A percentile compares a stretch with the other conserved stretches of the same genome.
Evolutionary conservation across 2,113 vertebrate species (phyloP).

Genomic region (Gobiocypris rarus): DNA sequence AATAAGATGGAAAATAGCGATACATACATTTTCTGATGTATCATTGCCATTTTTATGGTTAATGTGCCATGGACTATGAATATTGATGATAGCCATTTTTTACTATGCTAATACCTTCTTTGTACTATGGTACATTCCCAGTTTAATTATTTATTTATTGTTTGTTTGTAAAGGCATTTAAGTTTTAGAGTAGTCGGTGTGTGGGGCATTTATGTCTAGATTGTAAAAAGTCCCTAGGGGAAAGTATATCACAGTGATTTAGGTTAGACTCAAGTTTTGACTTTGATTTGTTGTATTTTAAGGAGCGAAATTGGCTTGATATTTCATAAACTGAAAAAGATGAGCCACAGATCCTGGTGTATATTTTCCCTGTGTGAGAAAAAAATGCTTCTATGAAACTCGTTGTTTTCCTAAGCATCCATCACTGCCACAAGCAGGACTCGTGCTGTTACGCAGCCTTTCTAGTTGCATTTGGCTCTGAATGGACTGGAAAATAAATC

Average conservation of each 20-base stretch:
- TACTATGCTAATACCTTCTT: background rate
- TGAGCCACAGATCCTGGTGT: constrained; percentile 13
- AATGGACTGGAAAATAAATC: constrained; percentile 24
- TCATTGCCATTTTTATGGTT: too few species aligned
- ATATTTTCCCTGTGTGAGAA: background rate
- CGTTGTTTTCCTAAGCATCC: constrained; percentile 22
- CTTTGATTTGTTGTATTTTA: constrained; percentile 12
- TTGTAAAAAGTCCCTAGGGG: background rate
- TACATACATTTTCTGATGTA: too few species aligned
- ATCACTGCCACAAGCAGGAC: constrained; percentile 8
- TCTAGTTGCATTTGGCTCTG: constrained; percentile 8
- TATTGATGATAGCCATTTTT: background rate
- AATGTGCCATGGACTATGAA: background rate
- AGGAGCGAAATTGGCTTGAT: constrained; percentile 25
- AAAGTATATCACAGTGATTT: background rate
- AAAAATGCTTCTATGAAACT: constrained; percentile 18
- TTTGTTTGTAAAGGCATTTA: background rate
- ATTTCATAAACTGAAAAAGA: constrained; percentile 2
- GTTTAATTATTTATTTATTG: background rate
- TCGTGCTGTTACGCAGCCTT: background rate
- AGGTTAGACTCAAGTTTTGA: background rate
- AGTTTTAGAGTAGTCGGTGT: background rate
- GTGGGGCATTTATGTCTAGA: background rate
- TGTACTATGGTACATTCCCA: background rate
- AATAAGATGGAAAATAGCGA: too few species aligned